A percentile compares a stretch with the other conserved stretches of the same genome.
Conservation (phyloP, 2,113 vertebrate genomes). For the Vulpes ferrilata region DNA sequence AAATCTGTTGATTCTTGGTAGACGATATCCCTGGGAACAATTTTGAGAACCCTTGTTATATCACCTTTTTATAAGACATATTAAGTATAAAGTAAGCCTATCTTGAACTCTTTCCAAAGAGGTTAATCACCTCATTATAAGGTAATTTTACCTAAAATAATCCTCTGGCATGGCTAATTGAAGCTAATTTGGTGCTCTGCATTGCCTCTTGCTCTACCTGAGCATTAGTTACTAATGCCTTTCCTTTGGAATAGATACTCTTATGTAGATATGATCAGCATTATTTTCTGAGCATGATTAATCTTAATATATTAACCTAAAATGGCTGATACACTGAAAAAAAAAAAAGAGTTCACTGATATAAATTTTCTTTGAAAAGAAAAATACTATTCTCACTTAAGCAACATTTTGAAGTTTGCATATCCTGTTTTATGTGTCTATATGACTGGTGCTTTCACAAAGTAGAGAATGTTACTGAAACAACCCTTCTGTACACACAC, state of each 20-base stretch:
- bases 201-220: not conserved
- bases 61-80: not conserved
- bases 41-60: not conserved
- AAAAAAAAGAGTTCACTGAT: not conserved
- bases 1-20: not conserved
- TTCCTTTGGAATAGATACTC: not conserved
- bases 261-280: not conserved
- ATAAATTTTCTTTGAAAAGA: not conserved
- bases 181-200: conserved; percentile 60
- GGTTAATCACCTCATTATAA: conserved; percentile 79
- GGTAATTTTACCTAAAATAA: conserved; percentile 66
- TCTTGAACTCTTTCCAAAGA: conserved; percentile 66
- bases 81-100: conserved; percentile 55
- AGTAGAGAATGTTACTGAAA: not conserved
- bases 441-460: not conserved
- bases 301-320: conserved; percentile 12
- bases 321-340: not conserved
- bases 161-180: conserved; percentile 69
- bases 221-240: conserved; percentile 17
- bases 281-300: conserved; percentile 54
- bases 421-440: conserved; percentile 45
- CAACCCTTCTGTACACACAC: not conserved
- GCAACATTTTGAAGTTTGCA: not conserved
- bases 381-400: not conserved
- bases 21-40: not conserved